A percentile compares a stretch with the other conserved stretches of the same genome.
phyloP scores from a whole-genome alignment of 2,888 invertebrate genomes.

The Heliconius charithonia region DNA sequence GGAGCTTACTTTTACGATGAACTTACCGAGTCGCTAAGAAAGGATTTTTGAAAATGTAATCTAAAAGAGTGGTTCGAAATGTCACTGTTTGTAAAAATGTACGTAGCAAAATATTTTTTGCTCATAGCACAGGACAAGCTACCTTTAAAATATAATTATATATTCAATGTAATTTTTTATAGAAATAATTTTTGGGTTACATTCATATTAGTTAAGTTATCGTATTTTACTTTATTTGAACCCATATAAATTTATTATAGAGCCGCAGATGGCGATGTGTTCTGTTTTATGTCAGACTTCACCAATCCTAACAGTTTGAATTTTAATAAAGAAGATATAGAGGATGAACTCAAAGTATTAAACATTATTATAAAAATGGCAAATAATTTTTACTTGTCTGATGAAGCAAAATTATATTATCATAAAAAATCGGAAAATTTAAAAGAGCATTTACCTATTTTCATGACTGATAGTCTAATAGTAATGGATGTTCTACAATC shows the following conservation, averaged over 20 bases:
- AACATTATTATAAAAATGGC: slow-evolving; percentile 71
- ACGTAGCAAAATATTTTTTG: background rate
- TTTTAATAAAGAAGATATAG: slow-evolving; percentile 53
- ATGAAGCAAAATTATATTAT: slow-evolving; percentile 25
- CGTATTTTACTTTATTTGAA: background rate
- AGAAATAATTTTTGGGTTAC: background rate
- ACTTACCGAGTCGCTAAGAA: background rate
- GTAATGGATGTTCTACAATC: slow-evolving; percentile 64
- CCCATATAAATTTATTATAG: slow-evolving; percentile 49
- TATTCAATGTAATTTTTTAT: background rate
- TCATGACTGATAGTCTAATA: slow-evolving; percentile 70
- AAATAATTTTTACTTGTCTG: slow-evolving; percentile 54
- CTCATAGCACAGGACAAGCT: background rate
- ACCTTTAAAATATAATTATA: background rate
- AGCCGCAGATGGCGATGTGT: slow-evolving; percentile 70
- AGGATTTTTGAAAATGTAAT: background rate
- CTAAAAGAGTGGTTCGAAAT: slow-evolving; percentile 8
- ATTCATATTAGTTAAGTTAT: background rate
- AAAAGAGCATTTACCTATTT: slow-evolving; percentile 58
- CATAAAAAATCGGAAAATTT: slow-evolving; percentile 8
- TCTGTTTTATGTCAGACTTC: slow-evolving; percentile 69
- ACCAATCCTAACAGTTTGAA: slow-evolving; percentile 66
- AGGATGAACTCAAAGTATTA: slow-evolving; percentile 64
- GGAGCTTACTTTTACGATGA: background rate
- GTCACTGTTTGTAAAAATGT: background rate